Percentiles rank a stretch among this genome's conserved stretches.
phyloP scores from a whole-genome alignment of 2,797 vertebrate genomes.

The Brotogeris chrysoptera region DNA sequence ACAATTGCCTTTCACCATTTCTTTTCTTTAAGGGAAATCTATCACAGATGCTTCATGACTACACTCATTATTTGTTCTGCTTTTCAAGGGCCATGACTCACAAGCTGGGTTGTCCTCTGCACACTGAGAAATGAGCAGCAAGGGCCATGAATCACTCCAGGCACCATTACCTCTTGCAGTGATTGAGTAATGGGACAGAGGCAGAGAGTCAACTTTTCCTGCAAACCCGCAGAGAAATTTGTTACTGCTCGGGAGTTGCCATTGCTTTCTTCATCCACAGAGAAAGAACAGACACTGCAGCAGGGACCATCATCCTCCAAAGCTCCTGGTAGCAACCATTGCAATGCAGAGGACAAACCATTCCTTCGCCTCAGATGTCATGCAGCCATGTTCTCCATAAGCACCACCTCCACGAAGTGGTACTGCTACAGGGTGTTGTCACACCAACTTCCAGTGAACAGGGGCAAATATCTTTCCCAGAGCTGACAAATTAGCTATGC shows the following conservation, averaged over 20 bases:
- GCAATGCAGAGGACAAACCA: background rate
- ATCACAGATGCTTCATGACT: background rate
- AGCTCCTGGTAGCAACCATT: background rate
- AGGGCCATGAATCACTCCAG: background rate
- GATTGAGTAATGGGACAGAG: background rate
- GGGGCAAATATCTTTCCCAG: background rate
- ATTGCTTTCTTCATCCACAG: background rate
- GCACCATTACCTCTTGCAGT: accelerated
- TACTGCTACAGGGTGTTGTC: background rate
- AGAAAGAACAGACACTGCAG: background rate
- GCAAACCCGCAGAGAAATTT: background rate
- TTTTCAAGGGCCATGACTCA: background rate
- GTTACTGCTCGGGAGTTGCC: background rate
- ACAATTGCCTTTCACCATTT: background rate
- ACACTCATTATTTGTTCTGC: background rate
- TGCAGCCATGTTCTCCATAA: background rate
- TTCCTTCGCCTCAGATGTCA: background rate
- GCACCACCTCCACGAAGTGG: background rate
- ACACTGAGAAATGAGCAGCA: background rate
- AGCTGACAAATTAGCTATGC: background rate
- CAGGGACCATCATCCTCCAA: background rate
- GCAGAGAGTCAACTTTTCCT: background rate
- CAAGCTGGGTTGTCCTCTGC: background rate
- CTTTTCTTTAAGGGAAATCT: background rate
- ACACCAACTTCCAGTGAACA: background rate